Evolutionary conservation across 2,888 invertebrate species (phyloP), one percentile per base, ranked within the genome.

Genomic region (Lordiphosa andalusiaca): DNA sequence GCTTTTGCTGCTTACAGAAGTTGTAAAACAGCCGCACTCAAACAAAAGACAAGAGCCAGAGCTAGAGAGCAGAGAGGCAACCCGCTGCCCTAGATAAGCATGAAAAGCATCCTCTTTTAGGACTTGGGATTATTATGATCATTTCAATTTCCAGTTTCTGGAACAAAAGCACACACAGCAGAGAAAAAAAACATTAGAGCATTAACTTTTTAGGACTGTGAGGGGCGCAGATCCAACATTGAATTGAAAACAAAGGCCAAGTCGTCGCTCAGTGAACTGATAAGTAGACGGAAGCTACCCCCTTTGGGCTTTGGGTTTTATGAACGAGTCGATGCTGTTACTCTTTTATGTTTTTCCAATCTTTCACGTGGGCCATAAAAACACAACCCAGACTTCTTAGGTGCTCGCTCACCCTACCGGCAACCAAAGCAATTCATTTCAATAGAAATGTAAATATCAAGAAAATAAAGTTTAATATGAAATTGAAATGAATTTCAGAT

Each of bases 361-460:
- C 74, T 74, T 78, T 57, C 70, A 82, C 66, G 63, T 36, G 52
- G 62, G 25, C 59, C 35, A 44, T 60, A 60, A 60, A 59, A 60
- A 62, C 30, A 9, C 63, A 65, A 49, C 50, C 41, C 41, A 40
- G 39, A 50, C 33, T 50, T 49, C 23, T 37, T 40, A 33, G 39
- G 37, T 55, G 49, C 16, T 33, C 44, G 33, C 51, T 50, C 37
- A 52, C 41, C 51, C 57, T 30, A 10, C 9, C 36, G 35, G 6
- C 50, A 49, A 49, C 53, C 55, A 62, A 69, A 69, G 68, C 73
- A 85, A 81, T 85, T 76, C 76, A 73, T 78, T 81, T 83, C 86
- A 86, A 86, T 86, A 71, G 82, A 86, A 86, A 86, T 86, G 87
- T 85, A 87, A 87, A 86, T 86, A 81, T 10, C 30, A 30, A 30